A percentile compares a stretch with the other conserved stretches of the same genome.
phyloP scores from a whole-genome alignment of 1,140 invertebrate genomes.

The Euwallacea fornicatus region DNA sequence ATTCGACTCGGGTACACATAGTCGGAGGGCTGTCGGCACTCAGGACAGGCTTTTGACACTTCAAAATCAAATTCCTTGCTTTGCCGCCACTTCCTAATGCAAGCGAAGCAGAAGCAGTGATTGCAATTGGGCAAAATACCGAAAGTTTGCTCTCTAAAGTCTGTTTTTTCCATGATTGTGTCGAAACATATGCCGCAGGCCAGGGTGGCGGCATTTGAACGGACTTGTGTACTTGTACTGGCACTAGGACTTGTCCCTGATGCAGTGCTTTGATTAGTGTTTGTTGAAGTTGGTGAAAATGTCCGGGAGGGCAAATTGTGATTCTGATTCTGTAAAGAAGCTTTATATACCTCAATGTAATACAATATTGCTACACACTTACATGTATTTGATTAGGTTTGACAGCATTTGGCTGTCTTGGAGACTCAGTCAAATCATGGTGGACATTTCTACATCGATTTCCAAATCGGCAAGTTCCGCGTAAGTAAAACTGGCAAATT shows the following conservation, averaged over 20 bases:
- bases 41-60: slow-evolving; percentile 72
- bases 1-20: slow-evolving; percentile 86
- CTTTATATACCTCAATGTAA: too few relatives aligned
- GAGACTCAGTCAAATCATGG: too few relatives aligned
- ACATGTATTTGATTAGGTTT: too few relatives aligned
- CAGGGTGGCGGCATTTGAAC: slow-evolving; percentile 12
- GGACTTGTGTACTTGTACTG: neutral
- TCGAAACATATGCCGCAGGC: slow-evolving; percentile 88
- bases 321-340: too few relatives aligned
- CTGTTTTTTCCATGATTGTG: slow-evolving; percentile 72
- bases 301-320: too few relatives aligned
- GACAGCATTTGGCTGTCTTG: too few relatives aligned
- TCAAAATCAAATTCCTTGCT: slow-evolving; percentile 73
- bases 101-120: slow-evolving; percentile 84
- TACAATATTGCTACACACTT: too few relatives aligned
- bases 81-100: slow-evolving; percentile 83
- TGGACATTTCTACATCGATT: neutral
- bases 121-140: slow-evolving; percentile 88
- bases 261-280: neutral
- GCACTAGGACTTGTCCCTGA: neutral
- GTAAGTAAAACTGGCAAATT: neutral
- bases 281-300: neutral
- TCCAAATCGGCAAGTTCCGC: neutral
- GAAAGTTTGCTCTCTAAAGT: slow-evolving; percentile 70
- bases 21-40: slow-evolving; percentile 74